Evolutionary conservation across 2,888 invertebrate species (phyloP), one percentile per base, ranked within the genome.

Genomic region (Zaprionus obscuricornis): DNA sequence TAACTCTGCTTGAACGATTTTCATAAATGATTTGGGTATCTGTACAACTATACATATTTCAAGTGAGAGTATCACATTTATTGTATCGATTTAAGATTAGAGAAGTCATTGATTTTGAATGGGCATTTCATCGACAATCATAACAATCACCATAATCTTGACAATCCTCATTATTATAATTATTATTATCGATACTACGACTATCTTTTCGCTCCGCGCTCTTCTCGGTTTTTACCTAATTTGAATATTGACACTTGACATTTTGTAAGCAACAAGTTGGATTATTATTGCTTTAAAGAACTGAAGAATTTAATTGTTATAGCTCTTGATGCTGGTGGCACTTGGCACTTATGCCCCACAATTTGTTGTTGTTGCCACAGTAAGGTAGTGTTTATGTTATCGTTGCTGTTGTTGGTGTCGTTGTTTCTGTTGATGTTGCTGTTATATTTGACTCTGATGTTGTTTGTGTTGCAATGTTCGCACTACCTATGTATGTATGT

Each of bases 41-140:
- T 29, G 22, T 14, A 26, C 22, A 8, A 11, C n/a, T 18, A 33
- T 18, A 10, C 14, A 60, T 58, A 62, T 24, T 63, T 81, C 70
- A 75, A 85, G 83, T 85, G 74, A 70, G 70, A 73, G 83, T 73
- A 77, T 79, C 66, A 56, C 42, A 55, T 75, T n/a, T n/a, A n/a
- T n/a, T n/a, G n/a, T 59, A 65, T 69, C 54, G 68, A 73, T 69
- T 68, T 63, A n/a, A 22, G 34, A 33, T 24, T 24, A 14, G 33
- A 31, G 34, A 40, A 40, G 40, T 18, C 29, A 46, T 37, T 47
- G 51, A 59, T 43, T 45, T 49, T 56, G 60, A 56, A 66, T 66
- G 39, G n/a, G 27, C n/a, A 17, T 46, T 65, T 42, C 14, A 55
- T 47, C 33, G n/a, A n/a, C n/a, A n/a, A n/a, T n/a, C n/a, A n/a